A percentile compares a stretch with the other conserved stretches of the same genome.
Evolutionary conservation across 1,140 invertebrate genomes (phyloP).

Genomic region (Tenebrio molitor): DNA sequence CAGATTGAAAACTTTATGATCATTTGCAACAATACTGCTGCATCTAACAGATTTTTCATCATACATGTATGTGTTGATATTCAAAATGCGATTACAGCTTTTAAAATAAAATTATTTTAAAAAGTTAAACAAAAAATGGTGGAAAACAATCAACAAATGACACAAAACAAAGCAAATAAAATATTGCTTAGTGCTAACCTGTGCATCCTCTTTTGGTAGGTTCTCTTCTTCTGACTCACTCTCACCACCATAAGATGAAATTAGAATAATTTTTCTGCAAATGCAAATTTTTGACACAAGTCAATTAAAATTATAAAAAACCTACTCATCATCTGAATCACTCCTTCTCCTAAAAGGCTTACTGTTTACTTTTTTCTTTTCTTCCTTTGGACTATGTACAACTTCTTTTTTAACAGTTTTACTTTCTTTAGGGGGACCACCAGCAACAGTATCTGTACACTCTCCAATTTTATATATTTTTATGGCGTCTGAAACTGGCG

Average conservation of each 20-base stretch:
- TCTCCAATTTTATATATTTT: constrained; percentile 53
- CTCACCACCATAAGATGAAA: constrained; percentile 71
- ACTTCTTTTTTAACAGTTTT: constrained; percentile 35
- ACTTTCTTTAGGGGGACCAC: not conserved
- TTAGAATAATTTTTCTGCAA: constrained; percentile 73
- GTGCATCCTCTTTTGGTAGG: constrained; percentile 37
- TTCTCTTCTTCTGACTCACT: constrained; percentile 66
- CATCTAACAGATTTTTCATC: constrained; percentile 27
- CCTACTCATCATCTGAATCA: constrained; percentile 71
- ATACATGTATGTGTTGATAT: too few species aligned
- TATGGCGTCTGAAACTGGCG: constrained; percentile 43
- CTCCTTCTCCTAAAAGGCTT: constrained; percentile 33
- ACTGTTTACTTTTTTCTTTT: constrained; percentile 43
- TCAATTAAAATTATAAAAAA: constrained; percentile 48
- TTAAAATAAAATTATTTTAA: too few species aligned
- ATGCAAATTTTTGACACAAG: constrained; percentile 50
- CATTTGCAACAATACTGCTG: constrained; percentile 21
- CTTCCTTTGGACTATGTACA: constrained; percentile 2
- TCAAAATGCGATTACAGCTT: too few species aligned
- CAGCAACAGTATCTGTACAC: constrained; percentile 7
- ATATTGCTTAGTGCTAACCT: too few species aligned
- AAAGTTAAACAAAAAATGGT: too few species aligned
- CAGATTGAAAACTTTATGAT: constrained; percentile 67
- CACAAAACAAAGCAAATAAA: too few species aligned
- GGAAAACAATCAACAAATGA: too few species aligned